These are phyloP conservation scores for Lynx canadensis DNA, from an alignment of 2,113 vertebrate genomes.

Conservation along the genomic window DNA sequence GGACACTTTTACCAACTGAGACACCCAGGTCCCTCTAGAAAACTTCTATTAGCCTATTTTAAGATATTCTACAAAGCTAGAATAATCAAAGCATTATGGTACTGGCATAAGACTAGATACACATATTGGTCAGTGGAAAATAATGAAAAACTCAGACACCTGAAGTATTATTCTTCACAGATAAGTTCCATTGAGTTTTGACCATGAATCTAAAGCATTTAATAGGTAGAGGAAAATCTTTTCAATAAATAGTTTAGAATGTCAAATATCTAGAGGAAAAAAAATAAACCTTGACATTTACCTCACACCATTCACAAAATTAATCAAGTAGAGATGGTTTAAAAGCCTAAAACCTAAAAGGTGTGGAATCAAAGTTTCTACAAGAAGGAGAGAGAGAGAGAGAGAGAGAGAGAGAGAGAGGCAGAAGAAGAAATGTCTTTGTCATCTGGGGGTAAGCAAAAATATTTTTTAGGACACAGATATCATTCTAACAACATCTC, in stretches of 20 bases:
- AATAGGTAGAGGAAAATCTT: background rate
- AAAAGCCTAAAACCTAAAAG: background rate
- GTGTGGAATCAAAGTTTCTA: background rate
- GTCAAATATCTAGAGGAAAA: background rate
- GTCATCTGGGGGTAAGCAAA: background rate
- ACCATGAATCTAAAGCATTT: background rate
- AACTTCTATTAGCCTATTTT: background rate
- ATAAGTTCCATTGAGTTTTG: background rate
- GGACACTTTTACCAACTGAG: no score
- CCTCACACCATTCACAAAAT: background rate
- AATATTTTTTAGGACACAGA: background rate
- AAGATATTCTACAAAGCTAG: background rate
- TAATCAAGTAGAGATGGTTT: background rate
- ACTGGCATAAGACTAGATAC: background rate
- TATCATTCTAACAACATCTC: background rate
- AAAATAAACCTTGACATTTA: background rate
- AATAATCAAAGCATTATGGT: background rate
- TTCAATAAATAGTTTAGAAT: background rate
- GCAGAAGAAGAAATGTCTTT: background rate
- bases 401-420: no score
- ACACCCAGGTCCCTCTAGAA: no score
- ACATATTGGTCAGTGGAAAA: background rate
- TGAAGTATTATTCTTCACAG: background rate
- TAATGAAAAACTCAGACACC: background rate
- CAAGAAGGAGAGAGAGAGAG: background rate